Evolutionary conservation across 2,888 invertebrate species (phyloP).

Genomic region (Brassicogethes aeneus): DNA sequence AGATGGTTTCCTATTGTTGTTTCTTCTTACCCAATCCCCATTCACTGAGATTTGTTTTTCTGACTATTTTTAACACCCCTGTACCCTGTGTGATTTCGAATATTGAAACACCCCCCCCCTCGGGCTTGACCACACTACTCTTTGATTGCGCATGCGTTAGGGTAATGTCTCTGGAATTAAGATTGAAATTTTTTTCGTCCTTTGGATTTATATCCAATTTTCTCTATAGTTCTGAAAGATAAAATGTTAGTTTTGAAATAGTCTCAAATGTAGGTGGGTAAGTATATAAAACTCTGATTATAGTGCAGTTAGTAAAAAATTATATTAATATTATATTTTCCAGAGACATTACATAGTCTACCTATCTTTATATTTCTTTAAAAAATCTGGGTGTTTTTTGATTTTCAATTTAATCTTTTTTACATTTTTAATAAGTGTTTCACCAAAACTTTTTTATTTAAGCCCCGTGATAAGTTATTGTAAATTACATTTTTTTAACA

Average conservation of each 20-base stretch:
- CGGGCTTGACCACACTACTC: slow-evolving; percentile 37
- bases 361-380: not conserved
- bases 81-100: slow-evolving; percentile 20
- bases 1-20: slow-evolving; percentile 12
- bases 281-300: too few species aligned
- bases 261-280: too few species aligned
- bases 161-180: slow-evolving; percentile 3
- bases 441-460: too few species aligned
- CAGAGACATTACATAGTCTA: not conserved
- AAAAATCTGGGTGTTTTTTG: not conserved
- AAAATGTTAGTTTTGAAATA: not conserved
- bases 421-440: too few species aligned
- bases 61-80: slow-evolving; percentile 4
- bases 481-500: too few species aligned
- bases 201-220: too few species aligned
- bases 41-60: not conserved
- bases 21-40: slow-evolving; percentile 19
- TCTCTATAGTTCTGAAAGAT: too few species aligned
- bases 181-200: not conserved
- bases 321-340: too few species aligned
- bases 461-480: too few species aligned
- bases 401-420: too few species aligned
- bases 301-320: too few species aligned
- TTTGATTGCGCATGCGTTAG: slow-evolving; percentile 37
- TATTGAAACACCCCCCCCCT: slow-evolving; percentile 4